phyloP scores from a whole-genome alignment of 2,888 invertebrate species.

The Tetrapedia diversipes region DNA sequence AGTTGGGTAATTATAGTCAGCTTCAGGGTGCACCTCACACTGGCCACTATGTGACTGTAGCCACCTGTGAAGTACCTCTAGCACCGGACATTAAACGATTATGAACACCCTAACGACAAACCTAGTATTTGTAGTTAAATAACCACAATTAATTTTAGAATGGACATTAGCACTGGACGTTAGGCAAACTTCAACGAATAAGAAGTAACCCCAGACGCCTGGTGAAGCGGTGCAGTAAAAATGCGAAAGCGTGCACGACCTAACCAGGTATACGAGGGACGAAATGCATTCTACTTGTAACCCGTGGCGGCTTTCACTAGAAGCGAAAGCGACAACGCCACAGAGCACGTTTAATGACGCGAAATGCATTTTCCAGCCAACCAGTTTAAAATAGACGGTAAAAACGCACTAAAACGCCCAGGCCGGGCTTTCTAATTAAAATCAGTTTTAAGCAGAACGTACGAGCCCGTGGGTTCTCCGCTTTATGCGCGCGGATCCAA shows the following conservation, averaged over 20 bases:
- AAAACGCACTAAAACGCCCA: slow-evolving; percentile 54
- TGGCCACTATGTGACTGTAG: too few species aligned
- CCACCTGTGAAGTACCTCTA: too few species aligned
- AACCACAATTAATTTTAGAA: too few species aligned
- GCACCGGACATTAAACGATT: too few species aligned
- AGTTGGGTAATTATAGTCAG: too few species aligned
- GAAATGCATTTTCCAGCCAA: slow-evolving; percentile 59
- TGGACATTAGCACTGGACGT: too few species aligned
- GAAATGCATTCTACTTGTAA: slow-evolving; percentile 54
- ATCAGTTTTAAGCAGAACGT: slow-evolving; percentile 50
- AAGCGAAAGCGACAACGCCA: slow-evolving; percentile 57
- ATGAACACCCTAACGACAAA: too few species aligned
- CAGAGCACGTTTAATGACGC: slow-evolving; percentile 58
- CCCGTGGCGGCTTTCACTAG: slow-evolving; percentile 44
- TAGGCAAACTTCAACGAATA: too few species aligned
- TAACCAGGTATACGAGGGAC: slow-evolving; percentile 51
- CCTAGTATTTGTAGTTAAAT: too few species aligned
- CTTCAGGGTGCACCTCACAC: too few species aligned
- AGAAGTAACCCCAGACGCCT: neutral
- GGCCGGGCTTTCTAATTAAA: slow-evolving; percentile 57
- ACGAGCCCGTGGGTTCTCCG: slow-evolving; percentile 1
- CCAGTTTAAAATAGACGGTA: slow-evolving; percentile 53
- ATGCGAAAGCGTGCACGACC: slow-evolving; percentile 35
- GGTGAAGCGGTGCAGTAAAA: slow-evolving; percentile 53
- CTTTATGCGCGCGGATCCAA: too few species aligned